Conservation (phyloP, 2,888 invertebrate species). For the Hartigia nigra region DNA sequence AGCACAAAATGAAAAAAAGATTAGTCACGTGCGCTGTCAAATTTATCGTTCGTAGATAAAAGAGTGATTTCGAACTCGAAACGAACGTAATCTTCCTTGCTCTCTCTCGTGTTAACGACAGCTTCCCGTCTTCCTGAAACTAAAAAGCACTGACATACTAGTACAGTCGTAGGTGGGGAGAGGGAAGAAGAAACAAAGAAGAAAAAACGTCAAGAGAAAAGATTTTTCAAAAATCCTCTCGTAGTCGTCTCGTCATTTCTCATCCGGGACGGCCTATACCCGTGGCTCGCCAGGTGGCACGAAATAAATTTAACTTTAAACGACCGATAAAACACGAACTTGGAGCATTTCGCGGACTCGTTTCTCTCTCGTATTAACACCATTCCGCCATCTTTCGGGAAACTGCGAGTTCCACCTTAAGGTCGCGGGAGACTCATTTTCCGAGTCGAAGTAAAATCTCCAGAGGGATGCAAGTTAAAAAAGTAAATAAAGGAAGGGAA, state of each 20-base stretch:
- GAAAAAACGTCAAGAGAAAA: not conserved
- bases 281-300: constrained; percentile 16
- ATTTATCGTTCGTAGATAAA: not conserved
- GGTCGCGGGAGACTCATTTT: not conserved
- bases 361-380: constrained; percentile 28
- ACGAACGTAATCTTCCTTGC: not conserved
- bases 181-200: not conserved
- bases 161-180: constrained; percentile 29
- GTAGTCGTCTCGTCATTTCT: constrained; percentile 20
- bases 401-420: constrained; percentile 5
- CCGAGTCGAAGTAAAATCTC: not conserved
- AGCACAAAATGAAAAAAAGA: not conserved
- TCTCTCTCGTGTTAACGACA: not conserved
- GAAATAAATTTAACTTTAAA: constrained; percentile 37
- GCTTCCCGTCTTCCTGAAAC: not conserved
- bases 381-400: constrained; percentile 28
- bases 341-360: constrained; percentile 19
- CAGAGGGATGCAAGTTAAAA: not conserved
- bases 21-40: not conserved
- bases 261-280: not conserved
- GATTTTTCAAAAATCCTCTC: not conserved
- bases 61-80: not conserved
- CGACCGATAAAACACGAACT: constrained; percentile 44
- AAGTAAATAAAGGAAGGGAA: not conserved
- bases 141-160: not conserved